Evolutionary conservation across 2,888 invertebrate genomes (phyloP), one percentile per base, ranked within the genome.

Genomic region (Halictus ligatus): DNA sequence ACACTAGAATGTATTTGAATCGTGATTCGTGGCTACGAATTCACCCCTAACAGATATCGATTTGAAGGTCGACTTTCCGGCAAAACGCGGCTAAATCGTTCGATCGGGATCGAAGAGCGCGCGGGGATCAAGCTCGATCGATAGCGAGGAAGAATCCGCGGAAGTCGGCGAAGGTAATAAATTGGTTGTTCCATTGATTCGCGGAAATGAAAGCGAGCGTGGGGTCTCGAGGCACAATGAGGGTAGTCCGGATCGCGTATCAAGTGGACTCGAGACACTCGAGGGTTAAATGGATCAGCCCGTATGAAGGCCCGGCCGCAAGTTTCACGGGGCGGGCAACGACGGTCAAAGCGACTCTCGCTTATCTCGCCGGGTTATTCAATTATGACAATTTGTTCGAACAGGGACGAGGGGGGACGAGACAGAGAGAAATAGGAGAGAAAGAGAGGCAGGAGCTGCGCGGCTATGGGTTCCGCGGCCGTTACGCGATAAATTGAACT

Each of bases 311-410:
- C 75, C 71, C 69, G 71, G 64, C 71, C 77, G 73, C 81, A 81
- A 78, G 81, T 80, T 69, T 81, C 50, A 71, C 46, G 60, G 64
- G 72, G 75, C 46, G 71, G 77, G 79, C 60, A 75, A 79, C 64
- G 71, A 73, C 89, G 88, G 82, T 86, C 90, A 88, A 89, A 88
- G 88, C 86, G 83, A 60, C 75, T 76, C 74, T 74, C 83, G 90
- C 89, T 92, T 92, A 92, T 92, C 91, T 90, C 91, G 83, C 85
- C 84, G 92, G 60, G 88, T 92, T 91, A 92, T 92, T 92, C 89
- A 91, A 87, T 91, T 91, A 90, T 90, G 90, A 90, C 91, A 86
- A 91, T 90, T 91, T 86, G 84, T 81, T 81, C 80, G 79, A 58
- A 74, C 67, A 80, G 35, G 4, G 13, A 5, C 10, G 29, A 12